Base-by-base conservation (phyloP, 2,888 invertebrate genomes). In the Calephelis perditalis region DNA sequence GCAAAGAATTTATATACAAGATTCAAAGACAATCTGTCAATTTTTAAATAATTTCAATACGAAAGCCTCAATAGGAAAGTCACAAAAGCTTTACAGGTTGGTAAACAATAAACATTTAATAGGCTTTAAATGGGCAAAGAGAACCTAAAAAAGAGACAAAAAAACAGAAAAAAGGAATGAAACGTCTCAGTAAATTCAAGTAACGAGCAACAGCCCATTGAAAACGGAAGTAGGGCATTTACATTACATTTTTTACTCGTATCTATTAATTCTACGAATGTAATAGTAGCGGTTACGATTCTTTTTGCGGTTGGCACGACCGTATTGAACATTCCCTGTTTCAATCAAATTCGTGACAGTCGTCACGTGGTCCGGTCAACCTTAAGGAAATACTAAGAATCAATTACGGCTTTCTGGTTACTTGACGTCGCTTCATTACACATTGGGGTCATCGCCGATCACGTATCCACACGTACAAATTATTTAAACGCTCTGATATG, bases 281-380 rank as follows among this genome's bases (percentile, higher is more conserved):
- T 54, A 54, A 54, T 54, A 15, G 60, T 57, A 54, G 26, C 45
- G 58, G 44, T 46, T 57, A 58, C 59, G 52, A 58, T 44, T 72
- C 72, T 68, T 74, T 76, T 76, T 70, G 71, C 71, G 71, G 61
- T 71, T 69, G 68, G 73, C 71, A 76, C 75, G 75, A 76, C 72
- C 69, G 67, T 71, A 65, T 64, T 70, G 71, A 73, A 70, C 74
- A 74, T 74, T 72, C 70, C 69, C 70, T 67, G 68, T 70, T 71
- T 74, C 73, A 74, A 78, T 74, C 73, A 73, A 73, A 68, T 71
- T 78, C 78, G 78, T 79, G 77, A 78, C 74, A 72, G 68, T 62
- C 66, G 71, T 71, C 76, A 77, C 76, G 75, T 75, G 74, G 52
- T n/a, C 52, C 52, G 36, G 52, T 74, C 74, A 70, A 61, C 65